Evolutionary conservation across 2,113 vertebrate genomes (phyloP), one percentile per base, ranked within the genome.

Genomic region (Cavia porcellus): DNA sequence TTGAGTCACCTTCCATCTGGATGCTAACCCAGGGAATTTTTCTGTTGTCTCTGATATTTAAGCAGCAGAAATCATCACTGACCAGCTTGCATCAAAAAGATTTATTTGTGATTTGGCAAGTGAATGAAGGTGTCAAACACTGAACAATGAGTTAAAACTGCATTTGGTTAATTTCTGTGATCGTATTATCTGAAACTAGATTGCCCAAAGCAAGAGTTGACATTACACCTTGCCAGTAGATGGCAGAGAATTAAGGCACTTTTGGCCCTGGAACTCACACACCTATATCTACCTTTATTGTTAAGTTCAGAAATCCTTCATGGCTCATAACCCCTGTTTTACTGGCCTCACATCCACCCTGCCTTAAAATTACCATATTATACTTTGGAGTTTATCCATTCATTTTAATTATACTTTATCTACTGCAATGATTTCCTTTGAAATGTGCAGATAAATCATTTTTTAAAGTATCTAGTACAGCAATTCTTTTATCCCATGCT

Each of bases 371-470:
- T 42, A 66, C 22, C 61, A n/a, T 35, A 62, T 80, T 11, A 9
- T 38, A 72, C 17, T 94, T 42, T 61, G 55, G 50, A 90, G 35
- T 35, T 68, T 88, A 92, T 59, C 38, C 38, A 92, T 86, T 95
- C 42, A 4, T 8, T 82, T 57, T 92, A 95, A 92, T 88, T 92
- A 70, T 38, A 72, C 59, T n/a, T 97, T 92, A 19, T 90, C 77
- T 45, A 82, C 20, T 85, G 2, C 86, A 72, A 82, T 61, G 13
- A 38, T 92, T 95, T 96, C 32, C 89, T 93, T 97, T 95, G 55
- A 79, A 86, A 38, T 24, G n/a, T 75, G 42, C 25, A 94, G 6
- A 91, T 42, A 89, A 85, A 84, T 52, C 32, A 57, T 64, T 72
- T 79, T 90, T 70, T 70, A 35, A n/a, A 94, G 72, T 59, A 89